Base-by-base conservation (phyloP, 2,113 vertebrate genomes). In the Loxodonta africana region DNA sequence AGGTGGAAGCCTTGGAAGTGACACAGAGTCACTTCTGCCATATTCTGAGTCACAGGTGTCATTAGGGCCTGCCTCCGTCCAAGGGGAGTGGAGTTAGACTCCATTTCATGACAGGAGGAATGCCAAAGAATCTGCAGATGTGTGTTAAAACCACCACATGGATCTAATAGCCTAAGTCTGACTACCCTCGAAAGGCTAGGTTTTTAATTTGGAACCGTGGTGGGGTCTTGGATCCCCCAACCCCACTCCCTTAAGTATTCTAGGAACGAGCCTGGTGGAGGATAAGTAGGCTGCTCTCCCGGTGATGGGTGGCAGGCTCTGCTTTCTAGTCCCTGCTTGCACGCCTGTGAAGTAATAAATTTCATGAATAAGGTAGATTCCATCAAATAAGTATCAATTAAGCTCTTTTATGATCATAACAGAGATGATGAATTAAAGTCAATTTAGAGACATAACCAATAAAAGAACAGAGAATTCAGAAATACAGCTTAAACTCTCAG, bases 311-410 rank as follows among this genome's bases (percentile, higher is more conserved):
- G 37, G 78, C 44, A 12, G 41, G 83, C 85, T 90, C 53, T 15
- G 48, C 83, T 44, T 84, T 81, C 48, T 73, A 14, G 62, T 77
- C 18, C 30, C 74, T 46, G 53, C 83, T 93, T 46, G 78, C n/a
- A 18, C 84, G 73, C 78, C 23, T 63, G 7, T 44, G 77, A 85
- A 83, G 93, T 82, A 78, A 88, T 91, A 95, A 48, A 91, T 94
- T 92, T 91, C 86, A 71, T 1, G 33, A 83, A 85, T 80, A 95
- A 96, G 93, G 96, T 95, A 81, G 94, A 83, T 95, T 96, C 91
- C 83, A 83, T 95, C 95, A 96, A 96, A 88, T 96, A 95, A 96
- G 78, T 95, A 96, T 95, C 96, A 95, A 62, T 94, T 96, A 95
- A 94, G 69, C 88, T 94, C 91, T 71, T 97, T 95, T 94, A 96